Evolutionary conservation across 92 coral and sea anemone species (phyloP), one percentile per base, ranked within the genome.

Genomic region (Paramuricea clavata): DNA sequence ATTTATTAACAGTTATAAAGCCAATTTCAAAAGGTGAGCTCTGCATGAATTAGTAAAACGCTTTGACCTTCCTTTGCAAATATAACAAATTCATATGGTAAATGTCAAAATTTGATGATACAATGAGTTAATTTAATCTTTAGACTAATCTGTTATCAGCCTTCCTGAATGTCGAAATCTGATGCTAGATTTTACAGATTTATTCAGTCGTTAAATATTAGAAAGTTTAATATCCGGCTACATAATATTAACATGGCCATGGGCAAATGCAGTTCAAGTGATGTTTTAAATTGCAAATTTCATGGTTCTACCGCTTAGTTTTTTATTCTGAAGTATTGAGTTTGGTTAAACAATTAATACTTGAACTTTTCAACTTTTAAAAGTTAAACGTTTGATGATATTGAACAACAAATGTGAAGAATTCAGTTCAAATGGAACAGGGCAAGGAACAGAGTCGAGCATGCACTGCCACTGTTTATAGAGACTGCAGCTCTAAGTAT

Each of bases 1-100:
- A 60, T 60, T 60, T 60, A 9, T 60, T 60, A 60, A 27, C 68
- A n/a, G 72, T 65, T 65, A 28, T 65, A 31, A 28, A 28, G 39
- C 17, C 72, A 13, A 65, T 28, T 65, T 65, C 31, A 13, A 65
- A 65, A 65, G 72, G 72, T 65, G 72, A 65, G 72, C 36, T 28
- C 39, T 27, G 30, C 68, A 27, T 60, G 35, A 33, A 65, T 65
- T 65, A 54, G 19, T 54, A 54, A 21, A 19, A 19, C 52, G 11
- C 27, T 54, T 54, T 54, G 62, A 54, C 62, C 62, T 54, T 54
- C 62, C 6, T 54, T 54, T 54, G 62, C 62, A 54, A 54, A 65
- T 65, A 33, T 65, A 27, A 65, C 72, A 28, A 13, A 30, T 65
- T 13, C 72, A 65, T 31, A 65, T 65, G 6, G 12, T 17, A 33